phyloP scores from a whole-genome alignment of 2,888 invertebrate species.

The Imbricaverruca yamaguchii region DNA sequence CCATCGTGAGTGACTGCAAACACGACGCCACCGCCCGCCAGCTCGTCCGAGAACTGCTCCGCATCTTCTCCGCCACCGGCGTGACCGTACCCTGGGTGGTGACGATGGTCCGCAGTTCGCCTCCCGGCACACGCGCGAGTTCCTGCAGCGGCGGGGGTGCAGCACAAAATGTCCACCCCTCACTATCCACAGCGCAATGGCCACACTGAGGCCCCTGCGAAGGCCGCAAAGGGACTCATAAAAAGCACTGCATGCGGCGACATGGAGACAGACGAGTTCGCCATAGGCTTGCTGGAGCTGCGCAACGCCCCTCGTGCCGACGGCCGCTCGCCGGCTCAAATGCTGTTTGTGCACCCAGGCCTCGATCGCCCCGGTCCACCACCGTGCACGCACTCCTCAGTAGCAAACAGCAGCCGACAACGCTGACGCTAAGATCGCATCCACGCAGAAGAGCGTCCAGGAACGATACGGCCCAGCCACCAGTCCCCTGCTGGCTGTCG shows the following conservation, averaged over 20 bases:
- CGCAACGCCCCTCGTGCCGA: constrained; percentile 34
- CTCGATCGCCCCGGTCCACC: constrained; percentile 9
- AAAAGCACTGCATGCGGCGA: neutral
- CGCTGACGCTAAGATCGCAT: neutral
- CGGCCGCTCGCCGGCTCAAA: constrained; percentile 22
- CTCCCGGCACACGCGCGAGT: no score
- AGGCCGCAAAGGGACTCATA: neutral
- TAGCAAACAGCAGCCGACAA: constrained; percentile 18
- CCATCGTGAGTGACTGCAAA: no score
- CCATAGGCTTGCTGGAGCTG: constrained; percentile 21
- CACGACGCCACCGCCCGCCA: no score
- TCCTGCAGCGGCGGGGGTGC: no score
- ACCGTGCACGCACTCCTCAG: constrained; percentile 10
- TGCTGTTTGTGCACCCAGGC: constrained; percentile 7
- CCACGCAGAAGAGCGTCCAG: neutral
- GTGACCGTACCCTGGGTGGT: no score
- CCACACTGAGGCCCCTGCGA: neutral
- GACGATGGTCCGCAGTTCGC: no score
- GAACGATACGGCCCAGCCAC: neutral
- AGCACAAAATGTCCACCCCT: no score
- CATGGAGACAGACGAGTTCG: constrained; percentile 17
- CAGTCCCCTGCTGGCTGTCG: neutral
- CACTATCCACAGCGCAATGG: no score
- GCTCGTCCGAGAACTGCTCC: no score
- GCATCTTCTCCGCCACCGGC: no score